phyloP scores from a whole-genome alignment of 2,888 invertebrate species.

The Eueremaeus valkanovi region DNA sequence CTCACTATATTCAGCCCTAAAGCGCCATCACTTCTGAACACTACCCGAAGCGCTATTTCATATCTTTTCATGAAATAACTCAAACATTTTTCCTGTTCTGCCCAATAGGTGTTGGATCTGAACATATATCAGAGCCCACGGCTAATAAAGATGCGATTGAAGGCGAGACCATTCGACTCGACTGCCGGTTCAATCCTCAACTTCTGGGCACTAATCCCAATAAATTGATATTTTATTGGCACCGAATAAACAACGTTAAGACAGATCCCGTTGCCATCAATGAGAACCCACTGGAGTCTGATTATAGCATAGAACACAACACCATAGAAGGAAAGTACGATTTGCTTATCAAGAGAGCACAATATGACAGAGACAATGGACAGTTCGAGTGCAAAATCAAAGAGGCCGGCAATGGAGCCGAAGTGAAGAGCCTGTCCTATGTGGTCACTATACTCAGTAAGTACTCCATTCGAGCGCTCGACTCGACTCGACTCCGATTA shows the following conservation, averaged over 20 bases:
- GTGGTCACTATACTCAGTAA: conserved; percentile 63
- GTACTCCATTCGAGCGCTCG: too few species aligned
- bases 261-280: conserved; percentile 88
- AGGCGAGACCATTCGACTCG: conserved; percentile 45
- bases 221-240: conserved; percentile 46
- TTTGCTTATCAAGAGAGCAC: conserved; percentile 78
- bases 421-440: conserved; percentile 49
- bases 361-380: conserved; percentile 85
- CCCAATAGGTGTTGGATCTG: neutral
- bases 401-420: conserved; percentile 66
- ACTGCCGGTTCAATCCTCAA: conserved; percentile 46
- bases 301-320: conserved; percentile 76
- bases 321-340: conserved; percentile 80
- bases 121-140: conserved; percentile 3
- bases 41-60: neutral
- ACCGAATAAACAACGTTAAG: conserved; percentile 56
- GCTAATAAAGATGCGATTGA: conserved; percentile 44
- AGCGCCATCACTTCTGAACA: neutral
- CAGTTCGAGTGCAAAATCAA: conserved; percentile 72
- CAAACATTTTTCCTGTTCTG: neutral
- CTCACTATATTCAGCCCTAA: neutral
- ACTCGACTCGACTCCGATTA: too few species aligned
- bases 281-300: conserved; percentile 70
- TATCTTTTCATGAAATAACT: neutral
- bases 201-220: conserved; percentile 38